Conservation (phyloP, 2,888 invertebrate species). For the Orthosia incerta region DNA sequence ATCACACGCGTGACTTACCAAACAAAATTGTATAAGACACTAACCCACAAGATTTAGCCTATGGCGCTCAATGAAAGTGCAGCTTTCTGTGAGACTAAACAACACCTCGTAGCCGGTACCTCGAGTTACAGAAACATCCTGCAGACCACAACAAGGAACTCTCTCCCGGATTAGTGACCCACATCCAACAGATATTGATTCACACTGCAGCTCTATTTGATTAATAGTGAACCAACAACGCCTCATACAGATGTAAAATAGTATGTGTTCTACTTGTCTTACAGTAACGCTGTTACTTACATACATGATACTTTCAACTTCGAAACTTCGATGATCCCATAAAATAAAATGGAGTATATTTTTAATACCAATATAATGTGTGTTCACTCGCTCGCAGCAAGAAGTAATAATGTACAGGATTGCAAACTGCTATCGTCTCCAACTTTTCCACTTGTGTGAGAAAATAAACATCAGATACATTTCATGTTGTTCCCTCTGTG, state of each 20-base stretch:
- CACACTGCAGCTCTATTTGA: neutral
- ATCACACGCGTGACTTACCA: neutral
- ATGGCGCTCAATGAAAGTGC: too few species aligned
- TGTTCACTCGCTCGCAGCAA: constrained; percentile 5
- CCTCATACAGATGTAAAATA: neutral
- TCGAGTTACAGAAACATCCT: neutral
- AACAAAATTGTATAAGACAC: neutral
- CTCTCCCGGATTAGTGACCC: constrained; percentile 13
- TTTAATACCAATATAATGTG: neutral
- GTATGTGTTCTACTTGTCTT: neutral
- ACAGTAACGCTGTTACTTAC: neutral
- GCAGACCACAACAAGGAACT: constrained; percentile 1
- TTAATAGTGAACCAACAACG: neutral
- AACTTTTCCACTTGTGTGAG: constrained; percentile 16
- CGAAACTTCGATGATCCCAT: constrained; percentile 6
- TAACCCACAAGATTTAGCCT: neutral
- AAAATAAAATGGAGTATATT: constrained; percentile 1
- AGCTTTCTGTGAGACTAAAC: neutral
- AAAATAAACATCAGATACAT: constrained; percentile 31
- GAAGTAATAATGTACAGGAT: constrained; percentile 8
- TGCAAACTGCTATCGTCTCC: constrained; percentile 3
- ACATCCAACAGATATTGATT: neutral
- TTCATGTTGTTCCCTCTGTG: constrained; percentile 14
- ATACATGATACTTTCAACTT: neutral
- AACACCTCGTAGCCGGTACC: neutral